These are phyloP conservation scores for Psittacula cyanocephala DNA, from an alignment of 2,113 vertebrate species.

Conservation along the genomic window DNA sequence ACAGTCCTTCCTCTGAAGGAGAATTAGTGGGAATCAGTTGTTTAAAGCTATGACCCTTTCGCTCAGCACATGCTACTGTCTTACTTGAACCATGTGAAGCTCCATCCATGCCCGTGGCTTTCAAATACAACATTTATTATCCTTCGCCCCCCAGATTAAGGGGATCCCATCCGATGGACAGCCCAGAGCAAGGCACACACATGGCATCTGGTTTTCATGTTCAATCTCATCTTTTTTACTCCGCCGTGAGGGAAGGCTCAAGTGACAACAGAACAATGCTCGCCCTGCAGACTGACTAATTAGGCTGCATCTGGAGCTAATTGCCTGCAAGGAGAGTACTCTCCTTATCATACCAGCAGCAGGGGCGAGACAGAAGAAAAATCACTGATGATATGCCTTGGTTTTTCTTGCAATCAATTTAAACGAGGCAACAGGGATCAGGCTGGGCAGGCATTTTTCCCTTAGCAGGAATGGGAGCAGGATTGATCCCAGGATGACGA, in stretches of 20 bases:
- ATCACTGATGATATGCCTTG: conserved; percentile 33
- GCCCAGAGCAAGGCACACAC: background rate
- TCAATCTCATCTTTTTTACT: conserved; percentile 55
- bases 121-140: conserved; percentile 72
- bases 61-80: conserved; percentile 70
- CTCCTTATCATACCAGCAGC: conserved; percentile 74
- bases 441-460: background rate
- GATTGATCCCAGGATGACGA: background rate
- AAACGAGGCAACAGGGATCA: background rate
- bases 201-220: conserved; percentile 52
- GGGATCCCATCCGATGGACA: conserved; percentile 22
- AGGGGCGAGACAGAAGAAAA: conserved; percentile 71
- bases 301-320: conserved; percentile 93
- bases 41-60: conserved; percentile 71
- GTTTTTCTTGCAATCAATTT: background rate
- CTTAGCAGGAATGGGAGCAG: background rate
- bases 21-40: background rate
- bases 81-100: conserved; percentile 58
- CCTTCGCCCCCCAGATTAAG: conserved; percentile 21
- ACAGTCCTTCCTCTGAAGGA: background rate
- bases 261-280: conserved; percentile 68
- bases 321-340: conserved; percentile 75
- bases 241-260: conserved; percentile 62
- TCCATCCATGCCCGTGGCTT: conserved; percentile 53
- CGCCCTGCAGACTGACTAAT: conserved; percentile 77